Base-by-base conservation (phyloP, 2,888 invertebrate genomes). In the Agrotis ipsilon region DNA sequence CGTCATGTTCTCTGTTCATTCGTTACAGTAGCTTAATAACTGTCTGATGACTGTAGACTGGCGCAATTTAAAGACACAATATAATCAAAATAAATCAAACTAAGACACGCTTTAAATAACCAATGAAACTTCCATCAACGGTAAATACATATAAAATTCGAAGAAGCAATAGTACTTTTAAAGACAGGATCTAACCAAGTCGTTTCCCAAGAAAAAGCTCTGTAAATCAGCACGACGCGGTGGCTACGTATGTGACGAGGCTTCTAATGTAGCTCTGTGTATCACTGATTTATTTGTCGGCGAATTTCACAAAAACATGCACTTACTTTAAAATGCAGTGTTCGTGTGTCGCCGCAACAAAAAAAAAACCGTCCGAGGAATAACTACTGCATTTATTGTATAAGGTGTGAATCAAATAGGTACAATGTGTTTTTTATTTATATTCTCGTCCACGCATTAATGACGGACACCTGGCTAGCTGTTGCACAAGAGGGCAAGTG, bases 351-450 rank as follows among this genome's bases (percentile, higher is more conserved):
- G 65, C 71, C 75, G 73, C 78, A 72, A 81, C 79, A 80, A 74
- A 83, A 86, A 69, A 69, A 86, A 82, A 81, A 80, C 76, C 78
- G 68, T 82, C 78, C 61, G 66, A 68, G 67, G 82, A 84, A 84
- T 86, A 87, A 84, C 80, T 83, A 86, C 83, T 81, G 80, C 66
- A 58, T 78, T 80, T 86, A 84, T 79, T 78, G 78, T 61, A 80
- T 71, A 83, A 69, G 45, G 65, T 76, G 81, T 86, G 85, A 85
- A 78, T 85, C 84, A 85, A 84, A 73, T 75, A n/a, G n/a, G n/a
- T n/a, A 72, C 65, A 75, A 83, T 77, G 81, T 80, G 80, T 86
- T 89, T 86, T 90, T 86, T 90, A 91, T 91, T 91, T 89, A 89
- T 92, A 91, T 91, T 90, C 90, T 68, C 62, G 48, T 24, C 55